A percentile compares a stretch with the other conserved stretches of the same genome.
These are phyloP conservation scores for Amiota mariae DNA, from an alignment of 2,888 invertebrate species.

Conservation along the genomic window DNA sequence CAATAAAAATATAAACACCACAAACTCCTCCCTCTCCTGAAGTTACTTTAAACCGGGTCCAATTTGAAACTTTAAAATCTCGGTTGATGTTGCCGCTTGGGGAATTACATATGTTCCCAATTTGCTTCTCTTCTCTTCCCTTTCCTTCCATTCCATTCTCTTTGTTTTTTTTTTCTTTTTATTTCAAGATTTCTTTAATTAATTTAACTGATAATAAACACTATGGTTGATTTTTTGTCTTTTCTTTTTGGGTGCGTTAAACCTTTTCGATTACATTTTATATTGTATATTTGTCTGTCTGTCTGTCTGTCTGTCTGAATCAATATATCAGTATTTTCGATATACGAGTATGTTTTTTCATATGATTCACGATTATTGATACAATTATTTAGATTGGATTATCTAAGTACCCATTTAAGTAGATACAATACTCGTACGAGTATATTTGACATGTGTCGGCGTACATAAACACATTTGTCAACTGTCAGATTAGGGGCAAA, in stretches of 20 bases:
- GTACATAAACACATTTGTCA: too few species aligned
- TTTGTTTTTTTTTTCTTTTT: conserved; percentile 1
- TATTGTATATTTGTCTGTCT: background rate
- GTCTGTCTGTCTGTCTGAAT: background rate
- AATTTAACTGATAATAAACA: conserved; percentile 10
- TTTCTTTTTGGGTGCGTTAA: background rate
- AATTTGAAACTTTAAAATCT: background rate
- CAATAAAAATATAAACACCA: too few species aligned
- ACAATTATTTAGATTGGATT: too few species aligned
- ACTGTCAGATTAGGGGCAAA: too few species aligned
- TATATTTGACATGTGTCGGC: too few species aligned
- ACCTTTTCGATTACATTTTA: background rate
- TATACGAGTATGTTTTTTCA: background rate
- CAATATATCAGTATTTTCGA: background rate
- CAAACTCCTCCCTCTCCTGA: too few species aligned
- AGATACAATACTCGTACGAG: too few species aligned
- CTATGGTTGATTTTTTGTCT: background rate
- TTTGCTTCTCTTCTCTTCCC: conserved; percentile 1
- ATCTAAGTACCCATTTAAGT: too few species aligned
- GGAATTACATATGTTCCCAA: background rate
- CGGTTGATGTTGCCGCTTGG: background rate
- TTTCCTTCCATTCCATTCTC: background rate
- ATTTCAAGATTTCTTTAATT: conserved; percentile 12
- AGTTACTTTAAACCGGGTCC: background rate
- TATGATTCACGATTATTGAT: too few species aligned